These are phyloP conservation scores for Megaptera novaeangliae DNA, from an alignment of 2,113 vertebrate species.

Conservation along the genomic window DNA sequence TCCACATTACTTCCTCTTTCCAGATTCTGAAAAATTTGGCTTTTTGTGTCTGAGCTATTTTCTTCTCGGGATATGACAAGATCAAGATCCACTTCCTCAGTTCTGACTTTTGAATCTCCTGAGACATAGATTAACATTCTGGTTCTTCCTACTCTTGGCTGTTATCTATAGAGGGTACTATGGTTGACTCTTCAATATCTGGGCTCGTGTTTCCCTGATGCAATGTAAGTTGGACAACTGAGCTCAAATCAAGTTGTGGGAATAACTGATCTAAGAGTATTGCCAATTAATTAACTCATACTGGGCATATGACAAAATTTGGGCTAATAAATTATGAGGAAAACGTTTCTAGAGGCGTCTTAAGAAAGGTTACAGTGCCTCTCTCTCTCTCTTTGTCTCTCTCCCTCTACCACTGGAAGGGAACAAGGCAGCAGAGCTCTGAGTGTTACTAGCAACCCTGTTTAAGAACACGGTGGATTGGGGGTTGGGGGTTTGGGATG, in stretches of 20 bases:
- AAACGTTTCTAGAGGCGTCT: not conserved
- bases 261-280: not conserved
- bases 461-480: not conserved
- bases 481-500: not conserved
- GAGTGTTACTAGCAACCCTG: not conserved
- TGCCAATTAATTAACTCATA: not conserved
- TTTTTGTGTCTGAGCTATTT: not conserved
- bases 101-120: not conserved
- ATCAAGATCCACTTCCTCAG: not conserved
- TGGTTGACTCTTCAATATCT: not conserved
- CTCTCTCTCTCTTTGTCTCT: not conserved
- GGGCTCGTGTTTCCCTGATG: not conserved
- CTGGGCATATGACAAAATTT: not conserved
- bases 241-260: not conserved
- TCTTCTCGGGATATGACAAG: not conserved
- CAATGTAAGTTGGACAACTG: not conserved
- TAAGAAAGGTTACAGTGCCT: not conserved
- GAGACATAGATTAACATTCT: not conserved
- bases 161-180: fast-evolving
- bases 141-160: not conserved
- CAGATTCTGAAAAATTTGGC: not conserved
- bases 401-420: not conserved
- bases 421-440: not conserved
- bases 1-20: not conserved
- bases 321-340: not conserved